A percentile compares a stretch with the other conserved stretches of the same genome.
Conservation (phyloP, 2,113 vertebrate species). For the Thunnus maccoyii region DNA sequence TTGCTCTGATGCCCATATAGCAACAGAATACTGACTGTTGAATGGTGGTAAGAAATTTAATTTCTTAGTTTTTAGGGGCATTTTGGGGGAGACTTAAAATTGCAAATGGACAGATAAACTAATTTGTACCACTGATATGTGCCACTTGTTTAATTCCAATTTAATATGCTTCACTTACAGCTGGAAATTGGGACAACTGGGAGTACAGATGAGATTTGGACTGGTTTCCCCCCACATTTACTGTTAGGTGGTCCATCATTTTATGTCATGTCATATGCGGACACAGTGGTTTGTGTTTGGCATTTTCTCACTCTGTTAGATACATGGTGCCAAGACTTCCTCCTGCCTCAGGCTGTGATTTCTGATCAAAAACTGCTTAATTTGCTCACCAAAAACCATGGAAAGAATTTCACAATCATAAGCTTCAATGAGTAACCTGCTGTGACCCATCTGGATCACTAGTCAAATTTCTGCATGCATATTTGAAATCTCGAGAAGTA, state of each 20-base stretch:
- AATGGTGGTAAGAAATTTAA: background rate
- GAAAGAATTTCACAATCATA: background rate
- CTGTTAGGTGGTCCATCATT: background rate
- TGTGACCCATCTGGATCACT: background rate
- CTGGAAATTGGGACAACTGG: background rate
- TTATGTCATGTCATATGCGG: background rate
- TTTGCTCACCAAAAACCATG: conserved; percentile 9
- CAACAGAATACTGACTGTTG: conserved; percentile 2
- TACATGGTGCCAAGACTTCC: conserved; percentile 36
- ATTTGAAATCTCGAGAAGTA: background rate
- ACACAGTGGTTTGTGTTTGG: conserved; percentile 13
- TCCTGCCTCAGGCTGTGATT: conserved; percentile 12
- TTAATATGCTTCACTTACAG: conserved; percentile 2
- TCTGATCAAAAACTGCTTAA: conserved; percentile 10
- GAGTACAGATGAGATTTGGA: background rate
- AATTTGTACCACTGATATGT: conserved; percentile 11
- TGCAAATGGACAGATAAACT: background rate
- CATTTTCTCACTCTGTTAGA: background rate
- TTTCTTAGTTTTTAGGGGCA: background rate
- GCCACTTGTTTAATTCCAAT: conserved; percentile 23
- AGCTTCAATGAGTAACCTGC: background rate
- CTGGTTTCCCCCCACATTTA: background rate
- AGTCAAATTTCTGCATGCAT: conserved; percentile 19
- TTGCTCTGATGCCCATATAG: conserved; percentile 13
- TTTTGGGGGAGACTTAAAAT: conserved; percentile 1